Evolutionary conservation across 1,140 invertebrate genomes (phyloP).

Genomic region (Nixonia krombeini): DNA sequence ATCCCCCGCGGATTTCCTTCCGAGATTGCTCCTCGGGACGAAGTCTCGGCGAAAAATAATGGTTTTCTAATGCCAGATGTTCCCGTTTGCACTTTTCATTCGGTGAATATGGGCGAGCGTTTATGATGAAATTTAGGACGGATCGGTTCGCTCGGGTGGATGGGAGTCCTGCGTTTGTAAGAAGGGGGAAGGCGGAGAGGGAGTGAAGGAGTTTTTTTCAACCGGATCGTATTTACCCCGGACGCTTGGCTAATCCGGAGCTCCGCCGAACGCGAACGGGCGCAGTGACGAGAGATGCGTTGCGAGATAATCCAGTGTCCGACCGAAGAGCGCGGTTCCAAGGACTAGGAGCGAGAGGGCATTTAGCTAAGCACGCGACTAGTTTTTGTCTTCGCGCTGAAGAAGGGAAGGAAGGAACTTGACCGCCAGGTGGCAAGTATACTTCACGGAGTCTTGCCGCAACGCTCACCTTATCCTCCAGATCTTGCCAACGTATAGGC

Average conservation of each 20-base stretch:
- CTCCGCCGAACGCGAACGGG: too few species aligned
- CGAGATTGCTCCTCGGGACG: not conserved
- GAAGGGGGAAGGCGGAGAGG: too few species aligned
- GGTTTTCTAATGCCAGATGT: not conserved
- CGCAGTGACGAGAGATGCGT: too few species aligned
- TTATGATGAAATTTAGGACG: too few species aligned
- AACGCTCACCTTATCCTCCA: slow-evolving; percentile 33
- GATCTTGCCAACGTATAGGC: slow-evolving; percentile 6
- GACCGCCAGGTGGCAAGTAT: slow-evolving; percentile 63
- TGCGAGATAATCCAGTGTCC: slow-evolving; percentile 19
- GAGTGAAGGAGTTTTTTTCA: too few species aligned
- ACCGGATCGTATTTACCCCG: too few species aligned
- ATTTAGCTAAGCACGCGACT: slow-evolving; percentile 69
- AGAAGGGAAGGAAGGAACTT: slow-evolving; percentile 54
- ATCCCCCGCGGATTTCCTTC: slow-evolving; percentile 14
- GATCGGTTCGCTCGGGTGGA: too few species aligned
- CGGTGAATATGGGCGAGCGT: too few species aligned
- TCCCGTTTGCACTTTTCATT: too few species aligned
- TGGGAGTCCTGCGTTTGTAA: too few species aligned
- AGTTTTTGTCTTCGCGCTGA: slow-evolving; percentile 64
- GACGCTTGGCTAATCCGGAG: too few species aligned
- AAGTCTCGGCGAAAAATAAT: slow-evolving; percentile 2
- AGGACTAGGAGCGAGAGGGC: slow-evolving; percentile 54
- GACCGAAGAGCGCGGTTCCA: slow-evolving; percentile 50
- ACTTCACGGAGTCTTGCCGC: slow-evolving; percentile 31